Evolutionary conservation across 2,797 vertebrate species (phyloP), one percentile per base, ranked within the genome.

Genomic region (Intellagama lesueurii): DNA sequence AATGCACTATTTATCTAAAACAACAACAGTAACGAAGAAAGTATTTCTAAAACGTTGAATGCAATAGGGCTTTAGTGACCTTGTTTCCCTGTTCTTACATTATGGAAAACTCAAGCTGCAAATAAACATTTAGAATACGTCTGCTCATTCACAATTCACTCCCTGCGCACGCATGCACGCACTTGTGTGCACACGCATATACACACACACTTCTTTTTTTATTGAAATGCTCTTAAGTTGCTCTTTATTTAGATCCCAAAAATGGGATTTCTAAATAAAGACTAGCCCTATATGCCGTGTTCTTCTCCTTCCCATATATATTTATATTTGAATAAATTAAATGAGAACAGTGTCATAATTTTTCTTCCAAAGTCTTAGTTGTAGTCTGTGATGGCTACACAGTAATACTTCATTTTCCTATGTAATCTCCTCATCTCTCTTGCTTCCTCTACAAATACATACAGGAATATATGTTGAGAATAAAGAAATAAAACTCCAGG

Each of bases 1-100:
- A 90, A 93, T 91, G 88, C 91, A 91, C 92, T 86, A 52, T 79
- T 90, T 93, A 91, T 68, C 73, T 22, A 70, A 49, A 79, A 79
- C 30, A 79, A 52, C 30, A 79, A 52, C 7, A 60, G 52, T 40
- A 92, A 83, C 90, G 90, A 32, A 91, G 82, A 92, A 78, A 93
- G 73, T 93, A 47, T 91, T 89, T 83, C 90, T 78, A 77, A 83
- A 22, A 16, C 86, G 82, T 75, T 89, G 84, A 77, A 22, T 0
- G 4, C 52, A 90, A 83, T 73, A 91, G 91, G 88, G 88, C 81
- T 91, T 90, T 83, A 24, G 68, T 44, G 7, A 90, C 60, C 78
- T 83, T 44, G 85, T 68, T 87, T 78, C 91, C 91, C 78, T 64
- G 30, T 26, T 28, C 0, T 30, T 56, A 30, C 44, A 4, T 76